These are phyloP conservation scores for Suricata suricatta DNA, from an alignment of 2,113 vertebrate genomes.

Conservation along the genomic window DNA sequence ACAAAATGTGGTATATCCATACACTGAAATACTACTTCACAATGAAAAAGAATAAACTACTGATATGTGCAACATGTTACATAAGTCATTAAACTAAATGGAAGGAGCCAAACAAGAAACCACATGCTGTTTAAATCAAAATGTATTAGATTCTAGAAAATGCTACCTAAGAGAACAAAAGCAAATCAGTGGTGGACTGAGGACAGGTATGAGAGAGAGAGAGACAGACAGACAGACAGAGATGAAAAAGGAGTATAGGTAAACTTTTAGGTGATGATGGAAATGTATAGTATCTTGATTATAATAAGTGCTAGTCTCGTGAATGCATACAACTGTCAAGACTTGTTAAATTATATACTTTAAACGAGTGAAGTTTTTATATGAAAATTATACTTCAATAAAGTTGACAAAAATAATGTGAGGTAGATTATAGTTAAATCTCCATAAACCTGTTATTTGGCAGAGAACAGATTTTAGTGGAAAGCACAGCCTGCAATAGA, in stretches of 20 bases:
- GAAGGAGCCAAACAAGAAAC: neutral
- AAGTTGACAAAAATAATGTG: conserved; percentile 18
- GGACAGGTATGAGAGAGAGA: neutral
- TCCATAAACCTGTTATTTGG: neutral
- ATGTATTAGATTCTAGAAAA: conserved; percentile 21
- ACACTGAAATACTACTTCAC: neutral
- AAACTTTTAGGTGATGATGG: neutral
- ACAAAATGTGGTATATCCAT: neutral
- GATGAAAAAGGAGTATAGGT: neutral
- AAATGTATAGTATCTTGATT: neutral
- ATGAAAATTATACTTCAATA: neutral
- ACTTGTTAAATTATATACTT: neutral
- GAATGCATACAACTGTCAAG: neutral
- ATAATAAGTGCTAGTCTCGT: neutral
- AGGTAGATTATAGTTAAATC: neutral
- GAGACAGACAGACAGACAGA: neutral
- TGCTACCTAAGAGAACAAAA: neutral
- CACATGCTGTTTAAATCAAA: neutral
- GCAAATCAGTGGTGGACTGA: neutral
- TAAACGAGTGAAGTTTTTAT: neutral
- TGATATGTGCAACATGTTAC: neutral
- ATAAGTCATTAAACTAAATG: neutral
- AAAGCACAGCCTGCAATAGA: neutral
- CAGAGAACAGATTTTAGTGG: neutral
- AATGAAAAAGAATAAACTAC: neutral